Base-by-base conservation (phyloP, 2,113 vertebrate species). In the Phocoena sinus region DNA sequence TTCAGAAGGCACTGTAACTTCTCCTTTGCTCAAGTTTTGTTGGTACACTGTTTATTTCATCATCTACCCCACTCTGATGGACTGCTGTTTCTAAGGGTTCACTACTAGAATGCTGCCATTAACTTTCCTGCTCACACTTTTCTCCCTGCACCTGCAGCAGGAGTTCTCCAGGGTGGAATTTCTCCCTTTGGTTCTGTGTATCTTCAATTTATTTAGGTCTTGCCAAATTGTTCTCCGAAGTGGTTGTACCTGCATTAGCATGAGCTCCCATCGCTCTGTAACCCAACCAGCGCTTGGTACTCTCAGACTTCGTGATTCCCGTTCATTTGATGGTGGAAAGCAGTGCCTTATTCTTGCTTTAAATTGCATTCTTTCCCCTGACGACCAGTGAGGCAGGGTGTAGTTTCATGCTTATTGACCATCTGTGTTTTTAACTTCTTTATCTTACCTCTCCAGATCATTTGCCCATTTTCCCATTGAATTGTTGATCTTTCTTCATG, bases 381-480 rank as follows among this genome's bases (percentile, higher is more conserved):
- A 44, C 26, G 53, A 79, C 21, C 33, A 77, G 21, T 2, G 20
- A 87, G 58, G n/a, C 20, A 21, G 21, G 38, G 12, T 20, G 18
- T 26, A 71, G 41, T 88, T 89, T 97, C 56, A 44, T n/a, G 47
- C 12, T 76, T 90, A 73, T 38, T 60, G 77, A 50, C 41, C 41
- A 41, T 89, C 94, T 94, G 53, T 91, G 4, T 68, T 85, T 91
- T 44, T 5, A 53, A 53, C 20, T 89, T 91, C 67, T 93, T 91
- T 94, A 80, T 93, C 38, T 97, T 70, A 53, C 68, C 41, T 92
- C 31, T 96, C 62, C 53, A 68, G 81, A 91, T 44, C 67, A 65
- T 93, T 95, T 93, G 36, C 53, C 50, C 41, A 80, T 95, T 92
- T 96, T 96, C 53, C 89, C 91, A 87, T 74, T 92, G 95, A 96